Evolutionary conservation across 2,113 vertebrate species (phyloP).

Genomic region (Pitta sordida): DNA sequence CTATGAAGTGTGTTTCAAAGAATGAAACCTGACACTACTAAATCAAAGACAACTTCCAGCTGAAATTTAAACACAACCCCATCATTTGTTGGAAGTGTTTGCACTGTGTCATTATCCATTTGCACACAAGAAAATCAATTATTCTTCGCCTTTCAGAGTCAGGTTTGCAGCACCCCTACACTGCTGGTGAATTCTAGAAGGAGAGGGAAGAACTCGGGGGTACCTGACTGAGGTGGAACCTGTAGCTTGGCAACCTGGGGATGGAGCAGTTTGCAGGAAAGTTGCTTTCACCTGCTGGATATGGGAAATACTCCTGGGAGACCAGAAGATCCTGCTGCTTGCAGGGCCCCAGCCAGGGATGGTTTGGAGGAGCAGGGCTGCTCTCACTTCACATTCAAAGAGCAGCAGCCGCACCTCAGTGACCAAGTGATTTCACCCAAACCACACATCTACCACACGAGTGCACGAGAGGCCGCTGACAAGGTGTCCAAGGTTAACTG

Average conservation of each 20-base stretch:
- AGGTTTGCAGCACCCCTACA: neutral
- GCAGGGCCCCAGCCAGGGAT: neutral
- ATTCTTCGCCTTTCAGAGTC: neutral
- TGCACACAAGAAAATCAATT: neutral
- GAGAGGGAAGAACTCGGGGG: neutral
- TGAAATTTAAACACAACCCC: neutral
- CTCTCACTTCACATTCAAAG: neutral
- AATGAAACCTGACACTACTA: neutral
- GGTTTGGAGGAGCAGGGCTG: neutral
- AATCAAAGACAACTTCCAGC: conserved; percentile 1
- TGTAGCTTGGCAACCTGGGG: neutral
- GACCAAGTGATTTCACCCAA: neutral
- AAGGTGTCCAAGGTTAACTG: neutral
- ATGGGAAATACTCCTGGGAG: neutral
- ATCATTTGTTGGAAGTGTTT: neutral
- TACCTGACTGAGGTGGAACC: neutral
- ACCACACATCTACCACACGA: neutral
- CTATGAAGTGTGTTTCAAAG: neutral
- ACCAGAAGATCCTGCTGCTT: neutral
- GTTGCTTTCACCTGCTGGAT: neutral
- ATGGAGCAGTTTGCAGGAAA: neutral
- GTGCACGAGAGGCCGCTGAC: rapidly evolving
- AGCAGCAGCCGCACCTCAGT: neutral
- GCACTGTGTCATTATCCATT: neutral
- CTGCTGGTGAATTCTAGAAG: neutral